These are phyloP conservation scores for Nothobranchius furzeri DNA, from an alignment of 2,113 vertebrate genomes.

Conservation along the genomic window DNA sequence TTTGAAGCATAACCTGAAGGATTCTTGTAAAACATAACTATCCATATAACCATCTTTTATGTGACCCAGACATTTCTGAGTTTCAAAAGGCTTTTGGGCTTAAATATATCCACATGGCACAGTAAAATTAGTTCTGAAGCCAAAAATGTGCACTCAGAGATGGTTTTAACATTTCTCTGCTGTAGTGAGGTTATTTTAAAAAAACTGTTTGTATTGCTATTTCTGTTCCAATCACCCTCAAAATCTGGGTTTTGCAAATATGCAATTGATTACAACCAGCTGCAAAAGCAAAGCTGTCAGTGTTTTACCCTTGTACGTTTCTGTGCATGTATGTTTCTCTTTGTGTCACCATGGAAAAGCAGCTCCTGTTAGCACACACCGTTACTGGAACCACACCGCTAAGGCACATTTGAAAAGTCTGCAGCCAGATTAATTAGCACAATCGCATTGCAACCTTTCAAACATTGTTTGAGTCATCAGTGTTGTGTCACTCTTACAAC, in stretches of 20 bases:
- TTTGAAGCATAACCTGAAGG: conserved; percentile 26
- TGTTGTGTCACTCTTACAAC: background rate
- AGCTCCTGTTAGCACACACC: background rate
- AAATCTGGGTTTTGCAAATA: background rate
- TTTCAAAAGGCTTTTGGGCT: conserved; percentile 13
- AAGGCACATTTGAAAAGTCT: background rate
- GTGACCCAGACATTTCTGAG: conserved; percentile 8
- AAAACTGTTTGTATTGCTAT: conserved; percentile 1
- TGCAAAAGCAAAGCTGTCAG: background rate
- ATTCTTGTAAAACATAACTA: conserved; percentile 15
- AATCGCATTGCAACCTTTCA: background rate
- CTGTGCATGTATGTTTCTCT: background rate
- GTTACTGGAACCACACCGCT: background rate
- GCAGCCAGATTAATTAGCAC: background rate
- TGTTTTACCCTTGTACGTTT: background rate
- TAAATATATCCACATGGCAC: background rate
- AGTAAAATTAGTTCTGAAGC: too few relatives aligned
- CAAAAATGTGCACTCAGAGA: too few relatives aligned
- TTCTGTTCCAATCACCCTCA: conserved; percentile 5
- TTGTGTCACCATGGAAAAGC: background rate
- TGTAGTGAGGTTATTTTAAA: background rate
- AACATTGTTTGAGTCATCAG: background rate
- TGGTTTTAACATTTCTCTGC: too few relatives aligned
- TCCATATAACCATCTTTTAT: background rate
- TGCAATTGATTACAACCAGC: background rate